These are phyloP conservation scores for Dinocampus coccinellae DNA, from an alignment of 2,888 invertebrate genomes.

Conservation along the genomic window DNA sequence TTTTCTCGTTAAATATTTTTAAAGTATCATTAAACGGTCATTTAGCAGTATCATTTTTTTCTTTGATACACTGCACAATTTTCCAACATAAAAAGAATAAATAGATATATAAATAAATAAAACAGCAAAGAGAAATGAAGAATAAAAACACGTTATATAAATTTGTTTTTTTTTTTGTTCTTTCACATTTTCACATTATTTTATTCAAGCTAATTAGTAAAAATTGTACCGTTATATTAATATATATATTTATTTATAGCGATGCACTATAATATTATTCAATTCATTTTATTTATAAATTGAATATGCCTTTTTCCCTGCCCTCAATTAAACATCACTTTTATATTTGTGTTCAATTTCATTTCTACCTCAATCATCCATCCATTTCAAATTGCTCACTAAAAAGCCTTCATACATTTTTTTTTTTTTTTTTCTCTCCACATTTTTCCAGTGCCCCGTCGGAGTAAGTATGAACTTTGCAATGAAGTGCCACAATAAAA, in stretches of 20 bases:
- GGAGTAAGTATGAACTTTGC: slow-evolving; percentile 45
- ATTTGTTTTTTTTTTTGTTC: background rate
- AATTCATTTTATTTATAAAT: too few species aligned
- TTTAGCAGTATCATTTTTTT: background rate
- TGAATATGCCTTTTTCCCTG: too few species aligned
- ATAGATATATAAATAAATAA: too few species aligned
- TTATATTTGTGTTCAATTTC: background rate
- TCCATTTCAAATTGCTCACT: slow-evolving; percentile 48
- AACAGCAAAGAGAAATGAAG: too few species aligned
- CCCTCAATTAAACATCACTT: too few species aligned
- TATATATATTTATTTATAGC: too few species aligned
- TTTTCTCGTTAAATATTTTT: background rate
- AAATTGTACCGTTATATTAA: background rate
- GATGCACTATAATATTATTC: too few species aligned
- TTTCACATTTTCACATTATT: background rate
- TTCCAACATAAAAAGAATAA: too few species aligned
- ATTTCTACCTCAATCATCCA: slow-evolving; percentile 9
- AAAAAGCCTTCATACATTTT: slow-evolving; percentile 36
- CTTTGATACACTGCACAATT: background rate
- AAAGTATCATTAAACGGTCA: background rate
- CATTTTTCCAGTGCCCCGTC: background rate
- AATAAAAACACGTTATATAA: background rate
- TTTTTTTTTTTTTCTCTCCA: background rate
- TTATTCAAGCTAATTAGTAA: background rate
- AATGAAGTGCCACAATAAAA: slow-evolving; percentile 54